Evolutionary conservation across 2,888 invertebrate species (phyloP), one percentile per base, ranked within the genome.

Genomic region (Dorcus parallelipipedus): DNA sequence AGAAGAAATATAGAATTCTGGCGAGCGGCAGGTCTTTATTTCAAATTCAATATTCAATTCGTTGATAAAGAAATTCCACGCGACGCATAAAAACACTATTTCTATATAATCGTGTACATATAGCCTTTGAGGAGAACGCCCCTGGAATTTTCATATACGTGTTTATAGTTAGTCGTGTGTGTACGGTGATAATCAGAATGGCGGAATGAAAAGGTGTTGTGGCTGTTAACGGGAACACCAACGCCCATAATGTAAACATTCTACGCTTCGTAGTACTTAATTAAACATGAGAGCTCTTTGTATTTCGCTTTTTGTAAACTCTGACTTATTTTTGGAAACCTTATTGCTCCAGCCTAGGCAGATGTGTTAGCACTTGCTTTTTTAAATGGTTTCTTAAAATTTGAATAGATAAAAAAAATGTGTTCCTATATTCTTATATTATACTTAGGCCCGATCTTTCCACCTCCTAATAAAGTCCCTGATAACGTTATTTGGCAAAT

Each of bases 31-130:
- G 7, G 26, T 33, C 26, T 45, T 45, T 23, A 45, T 23, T 45
- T 45, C 45, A 20, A 17, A 45, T 45, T 45, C 45, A 45, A 17
- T 20, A 45, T 45, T 45, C 45, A 20, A 23, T 45, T 45, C 45
- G 8, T 52, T 54, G 54, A 54, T 54, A 38, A 54, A 54, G 54
- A 54, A 54, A 54, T 54, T 54, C 54, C 45, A 45, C 26, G 45
- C 54, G 45, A 45, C 38, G 47, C 54, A 54, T 54, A 54, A 54
- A 54, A 54, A 54, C 54, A 54, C 45, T 45, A 23, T 38, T 54
- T 38, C 54, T 8, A 20, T 43, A 39, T 45, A 26, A 38, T 17
- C 43, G 14, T 38, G 38, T 45, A 20, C 26, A 45, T 38, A 38
- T 23, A 14, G 23, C 45, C 45, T 23, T n/a, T 33, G 45, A 43